Evolutionary conservation across 1,140 invertebrate species (phyloP), one percentile per base, ranked within the genome.

Genomic region (Eriosoma lanigerum): DNA sequence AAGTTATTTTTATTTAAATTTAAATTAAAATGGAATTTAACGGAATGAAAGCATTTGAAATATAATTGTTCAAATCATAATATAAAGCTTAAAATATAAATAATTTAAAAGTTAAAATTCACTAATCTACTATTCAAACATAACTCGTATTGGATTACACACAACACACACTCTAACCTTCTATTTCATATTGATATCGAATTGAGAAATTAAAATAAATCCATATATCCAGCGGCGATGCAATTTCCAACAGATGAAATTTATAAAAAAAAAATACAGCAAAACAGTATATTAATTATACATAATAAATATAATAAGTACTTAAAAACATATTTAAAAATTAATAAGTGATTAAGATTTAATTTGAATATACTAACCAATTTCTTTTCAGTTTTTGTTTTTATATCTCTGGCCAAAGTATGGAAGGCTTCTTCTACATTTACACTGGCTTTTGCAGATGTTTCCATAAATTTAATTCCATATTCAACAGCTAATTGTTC

Each of bases 371-470:
- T 73, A 83, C 89, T 88, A 89, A 95, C 94, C 92, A 96, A 89
- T 91, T 96, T 96, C 85, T 96, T 96, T 88, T 97, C 95, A 90
- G 94, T 96, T 89, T 97, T 96, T 58, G 93, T 91, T 88, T 97
- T 97, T 84, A 97, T 97, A 86, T 96, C 95, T 84, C 93, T 91
- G 38, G 96, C 96, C 84, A 98, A 89, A 83, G 94, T 96, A 83
- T 94, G 94, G 88, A 97, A 97, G 58, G 95, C 94, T 82, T 94
- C 92, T 87, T 96, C 94, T 58, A 97, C 94, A 85, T 95, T 95
- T 84, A 94, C 93, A 87, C 93, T 95, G 46, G 93, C 91, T 87
- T 96, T 96, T 21, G 95, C 95, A 83, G 93, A 95, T 60, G 94
- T 96, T 88, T 96, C 95, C 91, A 96, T 94, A 87, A 96, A 96